These are phyloP conservation scores for Ostrea edulis DNA, from an alignment of 1,140 invertebrate species.

Conservation along the genomic window DNA sequence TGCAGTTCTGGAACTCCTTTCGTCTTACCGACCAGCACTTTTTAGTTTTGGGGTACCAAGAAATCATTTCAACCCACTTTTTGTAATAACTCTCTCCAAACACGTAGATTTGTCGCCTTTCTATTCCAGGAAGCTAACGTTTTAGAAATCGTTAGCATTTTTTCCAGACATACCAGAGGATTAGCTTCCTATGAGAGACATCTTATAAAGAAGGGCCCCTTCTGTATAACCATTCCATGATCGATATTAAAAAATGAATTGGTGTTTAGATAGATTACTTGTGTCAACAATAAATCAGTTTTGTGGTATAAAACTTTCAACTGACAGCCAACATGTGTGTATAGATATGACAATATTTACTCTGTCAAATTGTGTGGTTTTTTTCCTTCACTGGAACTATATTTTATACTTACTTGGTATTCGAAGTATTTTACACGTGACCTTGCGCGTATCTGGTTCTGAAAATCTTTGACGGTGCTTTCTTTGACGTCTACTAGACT, in stretches of 20 bases:
- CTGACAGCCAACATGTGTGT: conserved; percentile 27
- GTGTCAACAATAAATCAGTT: conserved; percentile 20
- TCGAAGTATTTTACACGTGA: neutral
- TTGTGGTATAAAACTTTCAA: conserved; percentile 8
- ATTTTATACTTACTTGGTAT: conserved; percentile 17
- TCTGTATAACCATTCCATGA: conserved; percentile 9
- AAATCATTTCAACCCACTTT: neutral
- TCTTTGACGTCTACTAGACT: neutral
- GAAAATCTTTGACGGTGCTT: neutral
- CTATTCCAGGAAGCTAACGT: conserved; percentile 1
- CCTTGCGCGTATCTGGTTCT: neutral
- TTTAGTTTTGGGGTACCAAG: conserved; percentile 2
- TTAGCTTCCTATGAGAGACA: neutral
- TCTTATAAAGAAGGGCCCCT: conserved; percentile 13
- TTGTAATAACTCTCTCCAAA: neutral
- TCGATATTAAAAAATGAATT: conserved; percentile 7
- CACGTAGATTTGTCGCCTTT: neutral
- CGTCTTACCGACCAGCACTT: neutral
- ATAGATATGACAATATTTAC: conserved; percentile 27
- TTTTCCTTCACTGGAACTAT: neutral
- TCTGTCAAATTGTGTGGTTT: conserved; percentile 15
- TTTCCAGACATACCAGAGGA: neutral
- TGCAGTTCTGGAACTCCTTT: neutral
- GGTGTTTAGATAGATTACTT: conserved; percentile 25
- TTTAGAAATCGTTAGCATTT: conserved; percentile 17